These are phyloP conservation scores for Eupristina koningsbergeri DNA, from an alignment of 1,140 invertebrate species.

Conservation along the genomic window DNA sequence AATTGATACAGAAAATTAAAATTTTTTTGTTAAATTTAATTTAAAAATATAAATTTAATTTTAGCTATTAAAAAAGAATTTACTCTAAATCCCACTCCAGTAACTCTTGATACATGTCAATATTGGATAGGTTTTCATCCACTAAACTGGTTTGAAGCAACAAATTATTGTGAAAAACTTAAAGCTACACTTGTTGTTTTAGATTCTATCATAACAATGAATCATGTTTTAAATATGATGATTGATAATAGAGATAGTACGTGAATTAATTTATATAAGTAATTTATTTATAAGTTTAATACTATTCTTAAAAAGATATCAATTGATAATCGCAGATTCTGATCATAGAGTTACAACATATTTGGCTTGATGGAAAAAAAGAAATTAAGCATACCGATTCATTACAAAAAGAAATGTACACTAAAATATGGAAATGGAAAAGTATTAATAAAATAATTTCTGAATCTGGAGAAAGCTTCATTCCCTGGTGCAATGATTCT, in stretches of 20 bases:
- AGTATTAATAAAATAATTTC: conserved; percentile 38
- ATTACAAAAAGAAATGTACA: neutral
- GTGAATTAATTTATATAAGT: neutral
- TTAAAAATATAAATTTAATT: too few species aligned
- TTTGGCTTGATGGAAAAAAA: conserved; percentile 53
- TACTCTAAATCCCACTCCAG: conserved; percentile 15
- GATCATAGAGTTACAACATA: conserved; percentile 53
- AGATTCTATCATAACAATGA: conserved; percentile 50
- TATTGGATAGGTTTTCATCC: conserved; percentile 53
- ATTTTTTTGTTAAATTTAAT: too few species aligned
- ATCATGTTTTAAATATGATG: conserved; percentile 52
- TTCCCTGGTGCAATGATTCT: conserved; percentile 49
- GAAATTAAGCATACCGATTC: neutral
- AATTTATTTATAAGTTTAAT: neutral
- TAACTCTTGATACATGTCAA: conserved; percentile 38
- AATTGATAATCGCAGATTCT: conserved; percentile 40
- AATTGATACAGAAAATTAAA: neutral
- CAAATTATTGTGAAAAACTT: conserved; percentile 33
- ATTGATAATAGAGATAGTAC: conserved; percentile 50
- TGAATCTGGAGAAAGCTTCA: conserved; percentile 33
- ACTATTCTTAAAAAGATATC: conserved; percentile 15
- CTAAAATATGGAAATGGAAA: conserved; percentile 49
- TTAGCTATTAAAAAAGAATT: conserved; percentile 39
- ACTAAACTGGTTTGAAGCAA: conserved; percentile 42
- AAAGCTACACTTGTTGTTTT: conserved; percentile 51